Conservation (phyloP, 2,888 invertebrate species). For the Miltochrista miniata region DNA sequence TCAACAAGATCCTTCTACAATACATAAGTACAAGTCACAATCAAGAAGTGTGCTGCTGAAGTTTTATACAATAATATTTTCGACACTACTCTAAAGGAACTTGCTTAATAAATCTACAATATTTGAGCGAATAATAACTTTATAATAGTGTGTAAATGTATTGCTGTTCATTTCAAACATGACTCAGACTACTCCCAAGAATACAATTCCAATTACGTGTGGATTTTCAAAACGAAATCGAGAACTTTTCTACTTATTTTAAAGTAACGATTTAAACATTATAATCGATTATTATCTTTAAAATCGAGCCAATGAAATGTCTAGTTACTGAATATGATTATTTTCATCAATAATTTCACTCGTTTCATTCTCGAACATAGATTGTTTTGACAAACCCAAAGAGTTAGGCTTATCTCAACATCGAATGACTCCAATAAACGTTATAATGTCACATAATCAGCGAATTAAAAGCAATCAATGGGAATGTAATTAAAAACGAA, state of each 20-base stretch:
- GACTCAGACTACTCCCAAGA: conserved; percentile 14
- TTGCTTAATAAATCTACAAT: conserved; percentile 64
- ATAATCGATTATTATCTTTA: conserved; percentile 3
- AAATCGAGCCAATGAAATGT: conserved; percentile 12
- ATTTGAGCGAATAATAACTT: conserved; percentile 61
- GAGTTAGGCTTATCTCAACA: conserved; percentile 34
- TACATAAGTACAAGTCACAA: neutral
- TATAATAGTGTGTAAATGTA: conserved; percentile 17
- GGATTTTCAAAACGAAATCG: neutral
- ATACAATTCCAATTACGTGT: conserved; percentile 7
- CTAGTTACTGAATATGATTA: neutral
- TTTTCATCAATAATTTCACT: conserved; percentile 11
- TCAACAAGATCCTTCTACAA: neutral
- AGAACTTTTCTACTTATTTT: no score
- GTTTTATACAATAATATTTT: conserved; percentile 11
- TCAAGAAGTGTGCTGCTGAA: conserved; percentile 12
- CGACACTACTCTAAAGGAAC: conserved; percentile 70
- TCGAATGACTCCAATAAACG: conserved; percentile 39
- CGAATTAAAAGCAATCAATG: conserved; percentile 59
- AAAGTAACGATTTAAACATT: no score
- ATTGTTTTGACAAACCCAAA: conserved; percentile 21
- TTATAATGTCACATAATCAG: conserved; percentile 66
- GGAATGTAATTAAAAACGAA: conserved; percentile 68
- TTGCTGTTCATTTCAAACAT: conserved; percentile 32
- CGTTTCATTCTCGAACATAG: conserved; percentile 17